Evolutionary conservation across 2,113 vertebrate species (phyloP).

Genomic region (Centrocercus urophasianus): DNA sequence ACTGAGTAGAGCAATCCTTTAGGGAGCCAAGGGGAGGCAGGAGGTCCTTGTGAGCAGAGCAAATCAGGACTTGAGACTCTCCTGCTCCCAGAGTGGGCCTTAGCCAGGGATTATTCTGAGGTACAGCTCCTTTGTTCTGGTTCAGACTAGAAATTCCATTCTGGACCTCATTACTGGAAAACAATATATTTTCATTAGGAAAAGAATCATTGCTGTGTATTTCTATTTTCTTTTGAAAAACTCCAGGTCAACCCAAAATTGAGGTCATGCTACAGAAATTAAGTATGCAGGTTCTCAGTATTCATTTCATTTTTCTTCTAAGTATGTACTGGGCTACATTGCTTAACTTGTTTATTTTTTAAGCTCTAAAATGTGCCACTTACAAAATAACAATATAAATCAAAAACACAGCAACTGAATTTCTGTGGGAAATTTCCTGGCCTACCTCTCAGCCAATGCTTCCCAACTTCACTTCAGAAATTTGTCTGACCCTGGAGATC

Average conservation of each 20-base stretch:
- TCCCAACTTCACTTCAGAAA: constrained; percentile 53
- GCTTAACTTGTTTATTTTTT: constrained; percentile 25
- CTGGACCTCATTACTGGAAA: neutral
- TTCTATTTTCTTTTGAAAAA: constrained; percentile 36
- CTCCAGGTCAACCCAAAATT: neutral
- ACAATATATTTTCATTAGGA: constrained; percentile 18
- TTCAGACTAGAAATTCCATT: constrained; percentile 33
- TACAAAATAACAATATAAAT: constrained; percentile 56
- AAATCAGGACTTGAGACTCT: neutral
- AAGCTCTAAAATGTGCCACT: constrained; percentile 4
- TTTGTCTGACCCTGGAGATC: constrained; percentile 19
- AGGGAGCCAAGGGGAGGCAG: neutral
- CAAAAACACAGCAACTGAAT: constrained; percentile 30
- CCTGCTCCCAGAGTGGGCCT: neutral
- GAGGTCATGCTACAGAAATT: neutral
- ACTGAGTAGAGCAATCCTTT: neutral
- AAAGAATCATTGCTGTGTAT: neutral
- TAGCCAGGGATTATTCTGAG: neutral
- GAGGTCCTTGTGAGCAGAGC: neutral
- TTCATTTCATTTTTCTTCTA: constrained; percentile 9
- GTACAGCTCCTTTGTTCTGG: neutral
- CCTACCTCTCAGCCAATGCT: constrained; percentile 1
- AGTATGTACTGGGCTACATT: neutral
- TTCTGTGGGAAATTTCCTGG: constrained; percentile 55
- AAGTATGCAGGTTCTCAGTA: neutral